Conservation (phyloP, 2,888 invertebrate genomes). For the Meteorus colon region DNA sequence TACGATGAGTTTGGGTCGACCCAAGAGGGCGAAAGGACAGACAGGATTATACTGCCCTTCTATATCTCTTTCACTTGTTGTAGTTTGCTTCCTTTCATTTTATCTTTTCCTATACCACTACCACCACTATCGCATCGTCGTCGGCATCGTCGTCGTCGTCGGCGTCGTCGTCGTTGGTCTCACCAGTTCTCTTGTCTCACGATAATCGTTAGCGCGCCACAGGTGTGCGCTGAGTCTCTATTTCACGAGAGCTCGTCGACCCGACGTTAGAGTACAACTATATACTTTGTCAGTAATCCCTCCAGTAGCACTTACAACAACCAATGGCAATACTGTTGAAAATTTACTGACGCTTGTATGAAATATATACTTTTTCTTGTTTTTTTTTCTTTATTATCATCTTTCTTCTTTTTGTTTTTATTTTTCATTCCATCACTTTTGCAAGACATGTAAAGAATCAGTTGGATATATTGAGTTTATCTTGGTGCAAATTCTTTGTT, state of each 20-base stretch:
- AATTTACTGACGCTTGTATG: slow-evolving; percentile 20
- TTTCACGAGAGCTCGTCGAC: slow-evolving; percentile 44
- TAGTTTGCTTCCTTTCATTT: slow-evolving; percentile 20
- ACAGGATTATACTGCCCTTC: not conserved
- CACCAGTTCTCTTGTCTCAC: slow-evolving; percentile 52
- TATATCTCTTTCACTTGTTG: slow-evolving; percentile 13
- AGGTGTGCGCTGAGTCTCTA: slow-evolving; percentile 60
- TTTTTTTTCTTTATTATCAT: not conserved
- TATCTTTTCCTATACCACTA: slow-evolving; percentile 1
- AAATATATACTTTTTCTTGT: slow-evolving; percentile 10
- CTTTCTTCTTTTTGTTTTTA: not conserved
- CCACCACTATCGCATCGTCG: not conserved
- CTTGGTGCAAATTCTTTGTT: not conserved
- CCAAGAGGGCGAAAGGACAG: slow-evolving; percentile 15
- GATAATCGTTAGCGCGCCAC: slow-evolving; percentile 59
- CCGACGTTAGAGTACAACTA: slow-evolving; percentile 17
- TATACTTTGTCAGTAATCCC: slow-evolving; percentile 41
- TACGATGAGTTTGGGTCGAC: slow-evolving; percentile 21
- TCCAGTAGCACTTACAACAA: slow-evolving; percentile 36
- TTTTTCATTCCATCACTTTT: not conserved
- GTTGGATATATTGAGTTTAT: not conserved
- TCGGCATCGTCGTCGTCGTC: slow-evolving; percentile 20
- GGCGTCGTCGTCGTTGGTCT: slow-evolving; percentile 15
- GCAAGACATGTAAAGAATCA: not conserved
- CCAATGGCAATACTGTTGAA: slow-evolving; percentile 29